These are phyloP conservation scores for Peucedramus taeniatus DNA, from an alignment of 2,113 vertebrate species.

Conservation along the genomic window DNA sequence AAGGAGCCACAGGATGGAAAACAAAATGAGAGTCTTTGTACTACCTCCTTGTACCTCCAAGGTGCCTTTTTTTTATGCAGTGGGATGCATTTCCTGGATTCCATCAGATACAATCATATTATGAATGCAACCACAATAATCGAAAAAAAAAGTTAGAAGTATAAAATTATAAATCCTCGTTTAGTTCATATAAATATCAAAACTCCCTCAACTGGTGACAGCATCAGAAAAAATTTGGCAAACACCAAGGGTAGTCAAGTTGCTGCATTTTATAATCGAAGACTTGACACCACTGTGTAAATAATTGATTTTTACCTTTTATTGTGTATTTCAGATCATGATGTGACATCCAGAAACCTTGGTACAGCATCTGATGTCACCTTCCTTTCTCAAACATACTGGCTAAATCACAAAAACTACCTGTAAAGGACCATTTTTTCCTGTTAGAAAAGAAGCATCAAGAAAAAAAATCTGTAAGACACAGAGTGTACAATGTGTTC, in stretches of 20 bases:
- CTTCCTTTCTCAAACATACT: background rate
- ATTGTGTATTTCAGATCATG: background rate
- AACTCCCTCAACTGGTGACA: background rate
- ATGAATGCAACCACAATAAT: background rate
- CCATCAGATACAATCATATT: background rate
- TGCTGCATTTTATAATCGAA: background rate
- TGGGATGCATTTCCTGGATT: background rate
- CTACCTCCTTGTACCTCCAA: background rate
- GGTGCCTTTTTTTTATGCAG: background rate
- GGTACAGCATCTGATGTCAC: background rate
- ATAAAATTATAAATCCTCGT: background rate
- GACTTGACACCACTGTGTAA: background rate
- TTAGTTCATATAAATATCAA: background rate
- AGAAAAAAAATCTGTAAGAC: background rate
- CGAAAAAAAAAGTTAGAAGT: background rate
- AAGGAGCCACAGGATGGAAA: background rate
- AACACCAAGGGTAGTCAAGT: background rate
- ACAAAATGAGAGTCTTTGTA: accelerated
- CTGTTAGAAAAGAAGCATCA: background rate
- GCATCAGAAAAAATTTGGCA: background rate
- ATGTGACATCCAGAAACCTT: background rate
- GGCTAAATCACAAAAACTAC: background rate
- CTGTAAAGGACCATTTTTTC: background rate
- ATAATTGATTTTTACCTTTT: background rate
- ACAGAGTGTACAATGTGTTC: background rate